Conservation (phyloP, 2,797 vertebrate genomes). For the Mareca penelope region DNA sequence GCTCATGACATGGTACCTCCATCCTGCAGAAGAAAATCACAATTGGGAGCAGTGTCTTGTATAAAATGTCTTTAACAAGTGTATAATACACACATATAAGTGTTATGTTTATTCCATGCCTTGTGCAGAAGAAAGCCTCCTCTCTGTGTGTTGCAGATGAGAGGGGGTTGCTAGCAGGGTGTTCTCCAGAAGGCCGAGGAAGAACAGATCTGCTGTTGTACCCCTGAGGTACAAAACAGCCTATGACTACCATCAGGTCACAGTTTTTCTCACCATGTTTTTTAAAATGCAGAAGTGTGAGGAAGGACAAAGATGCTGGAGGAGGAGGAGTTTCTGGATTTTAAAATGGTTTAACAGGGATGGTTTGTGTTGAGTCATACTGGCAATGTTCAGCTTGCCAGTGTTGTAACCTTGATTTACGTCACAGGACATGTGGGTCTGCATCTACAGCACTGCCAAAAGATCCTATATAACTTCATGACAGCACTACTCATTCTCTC, state of each 20-base stretch:
- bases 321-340: background rate
- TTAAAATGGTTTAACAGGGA: background rate
- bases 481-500: background rate
- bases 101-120: background rate
- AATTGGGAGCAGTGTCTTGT: background rate
- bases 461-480: background rate
- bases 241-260: background rate
- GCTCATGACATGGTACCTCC: background rate
- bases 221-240: background rate
- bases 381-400: background rate
- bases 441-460: background rate
- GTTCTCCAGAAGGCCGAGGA: background rate
- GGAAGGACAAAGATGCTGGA: background rate
- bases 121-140: background rate
- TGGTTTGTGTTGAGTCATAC: background rate
- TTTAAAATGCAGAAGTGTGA: background rate
- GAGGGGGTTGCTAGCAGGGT: too few relatives aligned
- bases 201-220: background rate
- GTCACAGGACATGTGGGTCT: background rate
- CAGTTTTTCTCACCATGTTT: background rate
- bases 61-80: background rate
- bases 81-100: fast-evolving
- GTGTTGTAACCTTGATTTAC: background rate
- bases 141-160: fast-evolving
- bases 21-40: background rate